phyloP scores from a whole-genome alignment of 2,888 invertebrate genomes.

The Aleiodes leptofemur region DNA sequence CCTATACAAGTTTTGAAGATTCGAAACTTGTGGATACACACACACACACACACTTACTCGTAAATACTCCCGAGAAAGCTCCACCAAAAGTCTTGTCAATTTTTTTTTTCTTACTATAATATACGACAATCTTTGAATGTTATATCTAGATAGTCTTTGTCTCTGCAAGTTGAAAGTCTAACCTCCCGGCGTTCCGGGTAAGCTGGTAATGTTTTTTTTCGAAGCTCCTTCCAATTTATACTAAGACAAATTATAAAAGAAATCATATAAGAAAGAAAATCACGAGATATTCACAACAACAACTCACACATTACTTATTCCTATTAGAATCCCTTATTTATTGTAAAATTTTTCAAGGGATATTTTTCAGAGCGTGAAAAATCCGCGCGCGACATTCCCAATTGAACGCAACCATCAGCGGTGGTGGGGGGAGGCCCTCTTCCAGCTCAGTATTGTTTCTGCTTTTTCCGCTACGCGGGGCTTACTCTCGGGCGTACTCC shows the following conservation, averaged over 20 bases:
- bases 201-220: conserved; percentile 19
- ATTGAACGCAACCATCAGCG: conserved; percentile 52
- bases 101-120: conserved; percentile 45
- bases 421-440: conserved; percentile 40
- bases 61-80: conserved; percentile 21
- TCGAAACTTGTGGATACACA: conserved; percentile 46
- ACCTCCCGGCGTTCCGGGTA: conserved; percentile 57
- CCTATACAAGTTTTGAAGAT: conserved; percentile 43
- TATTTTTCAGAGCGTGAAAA: conserved; percentile 44
- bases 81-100: conserved; percentile 56
- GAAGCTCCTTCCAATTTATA: background rate
- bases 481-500: conserved; percentile 46
- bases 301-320: background rate
- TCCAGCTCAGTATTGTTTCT: conserved; percentile 24
- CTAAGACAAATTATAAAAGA: background rate
- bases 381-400: conserved; percentile 53
- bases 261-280: background rate
- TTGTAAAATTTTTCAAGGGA: background rate
- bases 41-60: conserved; percentile 44
- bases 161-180: conserved; percentile 54
- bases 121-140: conserved; percentile 47
- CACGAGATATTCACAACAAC: background rate
- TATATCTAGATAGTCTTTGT: conserved; percentile 47
- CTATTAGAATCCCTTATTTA: conserved; percentile 7
- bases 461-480: conserved; percentile 45